Evolutionary conservation across 2,888 invertebrate genomes (phyloP), one percentile per base, ranked within the genome.

Genomic region (Drosophila longiperda): DNA sequence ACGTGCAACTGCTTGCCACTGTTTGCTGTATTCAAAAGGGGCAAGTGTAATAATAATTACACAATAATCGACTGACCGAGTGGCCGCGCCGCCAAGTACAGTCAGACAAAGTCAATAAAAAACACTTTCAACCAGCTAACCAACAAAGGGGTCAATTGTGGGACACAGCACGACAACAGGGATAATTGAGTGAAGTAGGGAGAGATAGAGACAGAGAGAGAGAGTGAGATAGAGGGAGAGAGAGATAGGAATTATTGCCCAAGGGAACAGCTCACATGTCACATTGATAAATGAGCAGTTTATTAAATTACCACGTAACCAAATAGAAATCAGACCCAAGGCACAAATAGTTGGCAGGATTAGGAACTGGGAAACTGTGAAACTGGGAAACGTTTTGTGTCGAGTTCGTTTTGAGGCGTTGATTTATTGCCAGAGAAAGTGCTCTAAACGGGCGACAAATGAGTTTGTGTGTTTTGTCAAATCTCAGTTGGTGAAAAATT

Each of bases 261-360:
- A 12, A 50, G 50, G 75, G 67, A 65, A 65, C 48, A 54, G 58
- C 79, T 75, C 77, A 73, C 81, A 86, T 84, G 84, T 77, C 73
- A 73, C 73, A 73, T 80, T 84, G 86, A 86, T 79, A 84, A 84
- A 84, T 84, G 80, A 70, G 82, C 84, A 82, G 79, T 86, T 84
- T 83, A 86, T 83, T 83, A 86, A 84, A 84, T 84, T 83, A 81
- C 82, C 85, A 74, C 83, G 67, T 75, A 75, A 71, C 71, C 84
- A 75, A 84, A 83, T 84, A 77, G 80, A 82, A 84, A 80, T 82
- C 79, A 77, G 64, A 72, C 68, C 50, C 67, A 65, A 7, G 23
- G 26, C 26, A 55, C 67, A 42, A 61, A 58, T 63, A 62, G 53
- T 60, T 60, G 23, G 9, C 7, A 34, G 50, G 23, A 15, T 2